These are phyloP conservation scores for Xiphorhynchus erythropygius DNA, from an alignment of 2,797 vertebrate species.

Conservation along the genomic window DNA sequence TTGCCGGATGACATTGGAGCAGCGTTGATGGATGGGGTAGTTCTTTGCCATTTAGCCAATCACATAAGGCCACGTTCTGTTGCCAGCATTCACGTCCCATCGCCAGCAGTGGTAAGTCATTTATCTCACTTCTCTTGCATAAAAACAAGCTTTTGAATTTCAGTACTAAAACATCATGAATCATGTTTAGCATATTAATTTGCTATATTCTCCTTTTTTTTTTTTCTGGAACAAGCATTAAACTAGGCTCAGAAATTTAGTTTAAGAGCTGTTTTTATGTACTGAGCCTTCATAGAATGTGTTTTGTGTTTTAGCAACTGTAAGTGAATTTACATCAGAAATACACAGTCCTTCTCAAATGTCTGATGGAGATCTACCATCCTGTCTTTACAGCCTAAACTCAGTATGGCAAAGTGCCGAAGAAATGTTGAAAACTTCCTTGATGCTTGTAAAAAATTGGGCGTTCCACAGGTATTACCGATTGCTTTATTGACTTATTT, in stretches of 20 bases:
- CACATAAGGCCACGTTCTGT: slow-evolving; percentile 97
- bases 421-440: slow-evolving; percentile 98
- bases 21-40: slow-evolving; percentile 96
- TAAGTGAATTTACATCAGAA: neutral
- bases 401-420: slow-evolving; percentile 98
- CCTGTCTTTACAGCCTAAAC: slow-evolving; percentile 87
- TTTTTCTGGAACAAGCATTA: neutral
- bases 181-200: neutral
- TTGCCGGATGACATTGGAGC: slow-evolving; percentile 96
- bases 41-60: slow-evolving; percentile 97
- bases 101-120: slow-evolving; percentile 92
- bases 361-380: neutral
- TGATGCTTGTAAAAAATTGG: slow-evolving; percentile 95
- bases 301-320: neutral
- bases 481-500: neutral
- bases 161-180: neutral
- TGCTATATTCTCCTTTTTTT: neutral
- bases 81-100: slow-evolving; percentile 97
- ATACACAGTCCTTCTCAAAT: neutral
- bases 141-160: neutral
- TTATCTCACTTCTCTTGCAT: neutral
- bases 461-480: slow-evolving; percentile 89
- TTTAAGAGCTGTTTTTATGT: neutral
- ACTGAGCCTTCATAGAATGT: neutral
- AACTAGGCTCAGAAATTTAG: neutral